Conservation (phyloP, 1,140 invertebrate genomes). For the Anthonomus grandis region DNA sequence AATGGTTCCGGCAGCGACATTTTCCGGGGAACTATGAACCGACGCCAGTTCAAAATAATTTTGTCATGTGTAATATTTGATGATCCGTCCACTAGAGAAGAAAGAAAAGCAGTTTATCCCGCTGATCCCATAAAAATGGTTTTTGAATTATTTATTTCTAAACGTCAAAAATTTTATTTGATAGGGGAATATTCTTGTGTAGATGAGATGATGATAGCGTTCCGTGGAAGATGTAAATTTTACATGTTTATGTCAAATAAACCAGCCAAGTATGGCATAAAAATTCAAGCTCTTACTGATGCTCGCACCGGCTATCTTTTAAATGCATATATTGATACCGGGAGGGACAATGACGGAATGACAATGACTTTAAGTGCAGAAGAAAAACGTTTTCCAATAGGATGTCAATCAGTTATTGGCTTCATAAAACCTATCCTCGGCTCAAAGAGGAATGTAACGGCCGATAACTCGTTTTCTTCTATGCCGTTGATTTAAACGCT, state of each 20-base stretch:
- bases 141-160: slow-evolving; percentile 11
- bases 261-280: slow-evolving; percentile 51
- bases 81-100: not conserved
- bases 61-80: not conserved
- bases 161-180: slow-evolving; percentile 36
- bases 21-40: not conserved
- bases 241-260: slow-evolving; percentile 51
- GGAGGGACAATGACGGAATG: slow-evolving; percentile 42
- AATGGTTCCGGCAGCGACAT: no score
- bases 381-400: slow-evolving; percentile 31
- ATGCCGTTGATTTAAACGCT: slow-evolving; percentile 42
- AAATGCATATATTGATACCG: slow-evolving; percentile 44
- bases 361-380: slow-evolving; percentile 26
- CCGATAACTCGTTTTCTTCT: slow-evolving; percentile 49
- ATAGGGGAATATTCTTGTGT: slow-evolving; percentile 36
- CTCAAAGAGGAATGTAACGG: slow-evolving; percentile 43
- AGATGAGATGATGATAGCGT: slow-evolving; percentile 47
- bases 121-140: not conserved
- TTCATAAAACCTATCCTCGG: slow-evolving; percentile 38
- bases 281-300: slow-evolving; percentile 46
- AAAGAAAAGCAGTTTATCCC: not conserved
- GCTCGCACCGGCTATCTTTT: no score
- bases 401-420: slow-evolving; percentile 38
- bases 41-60: not conserved
- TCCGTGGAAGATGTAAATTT: slow-evolving; percentile 47